These are phyloP conservation scores for Synergus gifuensis DNA, from an alignment of 2,888 invertebrate species.

Conservation along the genomic window DNA sequence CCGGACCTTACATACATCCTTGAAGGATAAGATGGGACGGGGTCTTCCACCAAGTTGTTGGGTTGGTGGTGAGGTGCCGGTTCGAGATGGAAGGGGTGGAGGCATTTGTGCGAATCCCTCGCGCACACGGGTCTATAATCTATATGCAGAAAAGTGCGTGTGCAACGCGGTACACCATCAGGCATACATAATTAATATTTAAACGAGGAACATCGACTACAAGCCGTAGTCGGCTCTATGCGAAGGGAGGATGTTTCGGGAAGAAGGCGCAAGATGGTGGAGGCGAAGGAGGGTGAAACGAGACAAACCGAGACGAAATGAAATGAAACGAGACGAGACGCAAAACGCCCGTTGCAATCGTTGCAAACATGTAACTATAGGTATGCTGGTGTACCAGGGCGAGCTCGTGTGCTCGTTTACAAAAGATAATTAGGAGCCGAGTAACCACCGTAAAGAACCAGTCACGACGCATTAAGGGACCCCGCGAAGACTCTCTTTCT, in stretches of 20 bases:
- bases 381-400: slow-evolving; percentile 4
- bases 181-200: slow-evolving; percentile 76
- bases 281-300: slow-evolving; percentile 38
- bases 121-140: slow-evolving; percentile 57
- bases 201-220: slow-evolving; percentile 64
- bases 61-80: slow-evolving; percentile 28
- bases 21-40: slow-evolving; percentile 41
- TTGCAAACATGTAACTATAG: slow-evolving; percentile 10
- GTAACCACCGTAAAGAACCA: slow-evolving; percentile 45
- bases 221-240: slow-evolving; percentile 25
- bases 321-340: slow-evolving; percentile 28
- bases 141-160: slow-evolving; percentile 66
- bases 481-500: slow-evolving; percentile 43
- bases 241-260: slow-evolving; percentile 48
- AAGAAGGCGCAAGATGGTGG: slow-evolving; percentile 38
- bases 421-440: slow-evolving; percentile 56
- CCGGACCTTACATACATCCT: slow-evolving; percentile 47
- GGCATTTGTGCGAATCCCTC: slow-evolving; percentile 55
- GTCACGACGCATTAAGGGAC: slow-evolving; percentile 44
- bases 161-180: slow-evolving; percentile 66
- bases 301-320: slow-evolving; percentile 34
- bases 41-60: slow-evolving; percentile 1
- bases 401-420: slow-evolving; percentile 49
- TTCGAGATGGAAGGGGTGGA: slow-evolving; percentile 45
- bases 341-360: slow-evolving; percentile 36